A percentile compares a stretch with the other conserved stretches of the same genome.
Evolutionary conservation across 2,888 invertebrate species (phyloP).

Genomic region (Ormia ochracea): DNA sequence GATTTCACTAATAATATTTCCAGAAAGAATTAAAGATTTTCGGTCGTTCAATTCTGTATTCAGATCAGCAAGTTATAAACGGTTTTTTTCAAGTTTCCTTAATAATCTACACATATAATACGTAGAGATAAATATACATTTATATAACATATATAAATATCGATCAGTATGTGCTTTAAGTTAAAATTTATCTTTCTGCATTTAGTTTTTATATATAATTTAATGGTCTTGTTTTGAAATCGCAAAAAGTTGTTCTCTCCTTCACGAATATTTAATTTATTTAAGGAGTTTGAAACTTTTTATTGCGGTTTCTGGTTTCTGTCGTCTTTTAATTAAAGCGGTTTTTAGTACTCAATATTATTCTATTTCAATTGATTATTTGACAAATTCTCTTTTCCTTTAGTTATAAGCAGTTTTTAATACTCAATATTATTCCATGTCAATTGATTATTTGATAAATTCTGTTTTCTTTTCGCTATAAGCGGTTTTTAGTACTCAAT

Average conservation of each 20-base stretch:
- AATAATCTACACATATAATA: background rate
- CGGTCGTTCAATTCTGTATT: background rate
- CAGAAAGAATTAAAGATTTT: no score
- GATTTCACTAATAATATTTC: no score
- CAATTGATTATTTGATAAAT: no score
- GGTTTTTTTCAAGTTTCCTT: background rate
- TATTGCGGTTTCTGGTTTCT: background rate
- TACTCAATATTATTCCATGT: no score
- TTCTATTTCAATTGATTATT: background rate
- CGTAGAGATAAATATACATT: background rate
- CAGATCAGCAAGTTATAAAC: background rate
- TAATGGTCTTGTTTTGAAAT: background rate
- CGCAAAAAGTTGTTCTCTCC: background rate
- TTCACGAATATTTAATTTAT: background rate
- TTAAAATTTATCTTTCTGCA: background rate
- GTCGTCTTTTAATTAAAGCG: background rate
- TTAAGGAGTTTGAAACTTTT: background rate
- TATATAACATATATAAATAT: background rate
- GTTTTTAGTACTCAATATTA: slow-evolving; percentile 20
- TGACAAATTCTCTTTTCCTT: no score
- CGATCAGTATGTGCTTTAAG: background rate
- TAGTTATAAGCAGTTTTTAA: no score
- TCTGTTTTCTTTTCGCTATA: no score
- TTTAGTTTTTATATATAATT: background rate
- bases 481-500: slow-evolving; percentile 20